phyloP scores from a whole-genome alignment of 2,888 invertebrate species.

The Acholoe squamosa region DNA sequence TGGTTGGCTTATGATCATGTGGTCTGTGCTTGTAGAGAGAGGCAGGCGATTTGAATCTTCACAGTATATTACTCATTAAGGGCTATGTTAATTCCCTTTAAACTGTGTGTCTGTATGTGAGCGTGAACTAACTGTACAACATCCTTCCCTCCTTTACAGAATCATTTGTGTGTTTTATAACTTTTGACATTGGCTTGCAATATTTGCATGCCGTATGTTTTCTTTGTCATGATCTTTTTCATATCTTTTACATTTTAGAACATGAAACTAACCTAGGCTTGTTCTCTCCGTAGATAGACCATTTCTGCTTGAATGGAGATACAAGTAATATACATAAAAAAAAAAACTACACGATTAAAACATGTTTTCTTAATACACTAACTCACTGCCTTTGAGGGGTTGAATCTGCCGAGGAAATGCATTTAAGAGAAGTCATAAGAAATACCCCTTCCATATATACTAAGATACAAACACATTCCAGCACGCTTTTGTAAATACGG shows the following conservation, averaged over 20 bases:
- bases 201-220: neutral
- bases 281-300: neutral
- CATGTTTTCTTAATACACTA: conserved; percentile 4
- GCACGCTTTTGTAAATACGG: too few species aligned
- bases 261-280: neutral
- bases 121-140: conserved; percentile 23
- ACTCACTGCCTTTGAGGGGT: neutral
- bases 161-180: neutral
- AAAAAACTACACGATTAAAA: too few species aligned
- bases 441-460: too few species aligned
- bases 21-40: conserved; percentile 48
- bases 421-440: too few species aligned
- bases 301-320: neutral
- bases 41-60: neutral
- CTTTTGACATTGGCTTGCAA: conserved; percentile 23
- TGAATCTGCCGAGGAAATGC: too few species aligned
- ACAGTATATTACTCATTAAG: neutral
- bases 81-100: neutral
- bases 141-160: conserved; percentile 22
- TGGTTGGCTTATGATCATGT: conserved; percentile 37
- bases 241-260: neutral
- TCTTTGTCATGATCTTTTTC: neutral
- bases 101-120: neutral
- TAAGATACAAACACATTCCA: too few species aligned
- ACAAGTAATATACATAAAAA: too few species aligned